These are phyloP conservation scores for Conistra vaccinii DNA, from an alignment of 2,888 invertebrate species.

Conservation along the genomic window DNA sequence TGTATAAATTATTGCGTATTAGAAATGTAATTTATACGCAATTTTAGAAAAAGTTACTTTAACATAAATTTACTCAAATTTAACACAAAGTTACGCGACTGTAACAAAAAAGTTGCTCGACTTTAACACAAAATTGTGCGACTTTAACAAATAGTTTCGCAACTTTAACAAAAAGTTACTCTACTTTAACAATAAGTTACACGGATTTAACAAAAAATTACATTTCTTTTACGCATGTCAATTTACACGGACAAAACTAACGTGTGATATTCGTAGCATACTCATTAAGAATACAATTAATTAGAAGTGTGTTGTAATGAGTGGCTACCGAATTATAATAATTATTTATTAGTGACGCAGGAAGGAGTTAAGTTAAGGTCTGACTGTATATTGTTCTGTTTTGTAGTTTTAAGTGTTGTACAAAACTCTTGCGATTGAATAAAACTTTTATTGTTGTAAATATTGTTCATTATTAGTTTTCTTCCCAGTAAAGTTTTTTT, in stretches of 20 bases:
- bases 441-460: constrained; percentile 72
- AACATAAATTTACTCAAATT: neutral
- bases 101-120: neutral
- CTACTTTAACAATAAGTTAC: neutral
- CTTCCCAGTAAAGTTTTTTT: neutral
- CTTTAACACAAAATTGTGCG: neutral
- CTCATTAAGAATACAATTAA: constrained; percentile 62
- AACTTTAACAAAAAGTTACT: too few species aligned
- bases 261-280: constrained; percentile 56
- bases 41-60: neutral
- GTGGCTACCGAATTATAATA: constrained; percentile 53
- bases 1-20: constrained; percentile 26
- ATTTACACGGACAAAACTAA: constrained; percentile 3
- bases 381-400: constrained; percentile 68
- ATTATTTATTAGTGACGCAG: constrained; percentile 66
- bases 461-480: constrained; percentile 16
- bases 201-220: neutral
- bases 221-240: constrained; percentile 21
- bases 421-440: constrained; percentile 81
- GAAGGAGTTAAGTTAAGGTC: constrained; percentile 60
- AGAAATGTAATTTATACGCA: neutral
- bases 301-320: constrained; percentile 55
- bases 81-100: neutral
- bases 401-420: constrained; percentile 84
- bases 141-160: neutral